Evolutionary conservation across 2,113 vertebrate genomes (phyloP), one percentile per base, ranked within the genome.

Genomic region (Microcebus lehilahytsara): DNA sequence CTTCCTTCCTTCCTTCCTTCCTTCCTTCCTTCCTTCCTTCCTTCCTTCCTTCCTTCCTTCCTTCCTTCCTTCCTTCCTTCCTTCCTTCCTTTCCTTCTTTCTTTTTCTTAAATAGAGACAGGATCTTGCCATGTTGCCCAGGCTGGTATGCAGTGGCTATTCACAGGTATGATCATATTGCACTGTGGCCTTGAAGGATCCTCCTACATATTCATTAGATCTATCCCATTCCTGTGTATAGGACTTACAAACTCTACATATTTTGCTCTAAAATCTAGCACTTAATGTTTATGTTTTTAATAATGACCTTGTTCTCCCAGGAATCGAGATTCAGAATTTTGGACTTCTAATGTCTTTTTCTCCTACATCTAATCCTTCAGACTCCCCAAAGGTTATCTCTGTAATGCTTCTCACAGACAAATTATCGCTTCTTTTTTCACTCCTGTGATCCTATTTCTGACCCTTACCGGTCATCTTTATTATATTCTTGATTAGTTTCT

Each of bases 251-350:
- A 67, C 9, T 72, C 37, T 13, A 10, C 9, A 4, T 34, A 60
- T 58, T 66, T 72, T 49, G 46, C 23, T 62, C 6, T 85, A 66
- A 81, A 96, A 51, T 67, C 6, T 46, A 91, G 46, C 34, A 77
- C 17, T 87, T 69, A 42, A 53, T 53, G 75, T 66, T 72, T 77
- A 72, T 72, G 20, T 84, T 95, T 89, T 34, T 85, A 72, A 89
- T 84, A 64, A 89, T 66, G 79, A 34, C 37, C 60, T n/a, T 87
- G 20, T 91, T 91, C 46, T 91, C 46, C 30, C 53, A 81, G 49
- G 22, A 95, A 86, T 6, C 51, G 51, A 72, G 85, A 27, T 53
- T 74, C 22, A 93, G 85, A 95, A 89, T 42, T 80, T 37, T 60
- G 4, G 30, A 42, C 22, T 60, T 79, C 13, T 53, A 46, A 60